Percentiles rank a stretch among this genome's conserved stretches.
These are phyloP conservation scores for Gadus chalcogrammus DNA, from an alignment of 2,113 vertebrate genomes.

Conservation along the genomic window DNA sequence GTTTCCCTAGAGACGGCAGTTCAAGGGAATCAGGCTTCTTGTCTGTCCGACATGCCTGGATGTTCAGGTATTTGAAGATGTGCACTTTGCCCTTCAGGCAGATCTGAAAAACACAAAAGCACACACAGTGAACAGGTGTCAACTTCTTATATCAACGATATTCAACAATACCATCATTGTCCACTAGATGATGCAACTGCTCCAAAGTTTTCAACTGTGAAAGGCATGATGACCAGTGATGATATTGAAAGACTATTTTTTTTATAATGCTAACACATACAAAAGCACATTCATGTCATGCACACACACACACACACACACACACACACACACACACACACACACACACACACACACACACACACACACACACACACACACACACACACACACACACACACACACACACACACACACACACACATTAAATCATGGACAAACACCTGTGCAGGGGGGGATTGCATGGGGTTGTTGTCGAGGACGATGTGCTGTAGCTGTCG, in stretches of 20 bases:
- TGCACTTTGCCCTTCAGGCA: conserved; percentile 98
- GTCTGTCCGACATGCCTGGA: conserved; percentile 91
- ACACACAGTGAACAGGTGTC: background rate
- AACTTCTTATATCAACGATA: background rate
- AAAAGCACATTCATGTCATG: no score
- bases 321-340: background rate
- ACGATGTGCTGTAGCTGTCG: conserved; percentile 90
- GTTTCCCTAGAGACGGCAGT: conserved; percentile 86
- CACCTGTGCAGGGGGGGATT: conserved; percentile 95
- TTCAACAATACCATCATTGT: background rate
- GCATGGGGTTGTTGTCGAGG: conserved; percentile 97
- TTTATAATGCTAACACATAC: background rate
- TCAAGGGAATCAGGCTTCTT: conserved; percentile 97
- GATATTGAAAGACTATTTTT: background rate
- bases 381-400: conserved; percentile 13
- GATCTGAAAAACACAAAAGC: conserved; percentile 77
- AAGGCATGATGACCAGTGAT: background rate
- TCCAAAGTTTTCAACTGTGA: background rate
- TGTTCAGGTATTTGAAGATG: conserved; percentile 98
- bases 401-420: background rate
- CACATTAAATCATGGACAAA: conserved; percentile 33
- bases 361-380: background rate
- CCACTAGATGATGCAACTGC: conserved; percentile 43
- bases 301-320: background rate
- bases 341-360: conserved; percentile 4